phyloP scores from a whole-genome alignment of 1,140 invertebrate species.

The Meloidogyne floridensis region DNA sequence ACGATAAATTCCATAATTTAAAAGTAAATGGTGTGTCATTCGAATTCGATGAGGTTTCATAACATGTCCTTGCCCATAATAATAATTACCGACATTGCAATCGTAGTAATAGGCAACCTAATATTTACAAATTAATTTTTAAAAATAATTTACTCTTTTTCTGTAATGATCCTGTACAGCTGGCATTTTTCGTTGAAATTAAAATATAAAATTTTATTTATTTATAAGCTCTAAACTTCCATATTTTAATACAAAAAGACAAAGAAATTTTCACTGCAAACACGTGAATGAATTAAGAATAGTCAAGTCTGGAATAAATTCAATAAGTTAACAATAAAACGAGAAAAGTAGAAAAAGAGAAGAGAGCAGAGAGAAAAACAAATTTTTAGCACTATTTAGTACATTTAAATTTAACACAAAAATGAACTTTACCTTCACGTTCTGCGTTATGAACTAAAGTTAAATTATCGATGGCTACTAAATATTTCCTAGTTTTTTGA shows the following conservation, averaged over 20 bases:
- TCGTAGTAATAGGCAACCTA: slow-evolving; percentile 95
- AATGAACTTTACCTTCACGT: background rate
- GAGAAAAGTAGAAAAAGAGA: background rate
- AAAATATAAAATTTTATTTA: background rate
- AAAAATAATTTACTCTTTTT: slow-evolving; percentile 4
- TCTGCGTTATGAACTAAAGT: background rate
- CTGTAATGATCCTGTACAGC: slow-evolving; percentile 24
- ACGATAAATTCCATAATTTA: slow-evolving; percentile 97
- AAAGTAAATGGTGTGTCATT: slow-evolving; percentile 97
- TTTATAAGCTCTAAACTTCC: background rate
- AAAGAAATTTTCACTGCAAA: background rate
- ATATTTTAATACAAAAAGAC: background rate
- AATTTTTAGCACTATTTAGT: background rate
- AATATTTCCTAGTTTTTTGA: no score
- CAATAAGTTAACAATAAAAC: background rate
- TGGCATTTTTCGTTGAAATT: slow-evolving; percentile 2
- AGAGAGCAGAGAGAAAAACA: background rate
- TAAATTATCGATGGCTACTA: no score
- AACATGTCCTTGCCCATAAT: slow-evolving; percentile 99
- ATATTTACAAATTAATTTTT: background rate
- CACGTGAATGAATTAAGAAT: background rate
- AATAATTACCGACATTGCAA: slow-evolving; percentile 99
- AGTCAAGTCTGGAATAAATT: slow-evolving; percentile 1
- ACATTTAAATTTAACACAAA: background rate
- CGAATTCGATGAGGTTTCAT: slow-evolving; percentile 99